These are phyloP conservation scores for Muntiacus muntjak DNA, from an alignment of 2,113 vertebrate species.

Conservation along the genomic window DNA sequence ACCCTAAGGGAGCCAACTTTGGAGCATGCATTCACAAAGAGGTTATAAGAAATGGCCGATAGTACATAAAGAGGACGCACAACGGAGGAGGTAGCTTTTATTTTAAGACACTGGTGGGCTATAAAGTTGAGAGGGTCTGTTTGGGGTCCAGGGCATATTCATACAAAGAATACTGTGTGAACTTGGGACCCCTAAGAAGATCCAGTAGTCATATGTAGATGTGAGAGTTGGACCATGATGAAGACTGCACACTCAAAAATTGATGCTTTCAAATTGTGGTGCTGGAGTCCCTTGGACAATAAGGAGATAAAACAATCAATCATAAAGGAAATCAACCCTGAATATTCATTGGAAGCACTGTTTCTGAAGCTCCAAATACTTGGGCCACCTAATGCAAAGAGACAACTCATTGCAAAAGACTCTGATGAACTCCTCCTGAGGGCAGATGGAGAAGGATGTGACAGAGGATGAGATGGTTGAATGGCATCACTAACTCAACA, in stretches of 20 bases:
- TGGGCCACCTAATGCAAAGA: not conserved
- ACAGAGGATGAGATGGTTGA: not conserved
- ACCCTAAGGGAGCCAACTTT: not conserved
- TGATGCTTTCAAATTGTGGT: not conserved
- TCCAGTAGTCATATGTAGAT: not conserved
- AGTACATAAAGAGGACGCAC: not conserved
- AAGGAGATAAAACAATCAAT: not conserved
- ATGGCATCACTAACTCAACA: not conserved
- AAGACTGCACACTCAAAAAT: not conserved
- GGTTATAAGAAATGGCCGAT: rapidly evolving
- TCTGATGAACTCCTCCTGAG: not conserved
- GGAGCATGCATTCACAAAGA: not conserved
- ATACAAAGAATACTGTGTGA: not conserved
- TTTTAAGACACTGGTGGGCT: not conserved
- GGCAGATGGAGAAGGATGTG: not conserved
- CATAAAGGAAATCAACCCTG: not conserved
- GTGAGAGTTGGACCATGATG: not conserved
- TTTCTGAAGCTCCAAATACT: not conserved
- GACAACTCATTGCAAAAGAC: not conserved
- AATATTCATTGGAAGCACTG: not conserved
- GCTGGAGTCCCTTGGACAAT: not conserved
- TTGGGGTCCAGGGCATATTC: not conserved
- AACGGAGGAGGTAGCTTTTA: not conserved
- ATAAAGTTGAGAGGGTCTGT: not conserved
- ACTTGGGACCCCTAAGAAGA: not conserved